phyloP scores from a whole-genome alignment of 2,797 vertebrate species.

The Pelochelys cantorii region DNA sequence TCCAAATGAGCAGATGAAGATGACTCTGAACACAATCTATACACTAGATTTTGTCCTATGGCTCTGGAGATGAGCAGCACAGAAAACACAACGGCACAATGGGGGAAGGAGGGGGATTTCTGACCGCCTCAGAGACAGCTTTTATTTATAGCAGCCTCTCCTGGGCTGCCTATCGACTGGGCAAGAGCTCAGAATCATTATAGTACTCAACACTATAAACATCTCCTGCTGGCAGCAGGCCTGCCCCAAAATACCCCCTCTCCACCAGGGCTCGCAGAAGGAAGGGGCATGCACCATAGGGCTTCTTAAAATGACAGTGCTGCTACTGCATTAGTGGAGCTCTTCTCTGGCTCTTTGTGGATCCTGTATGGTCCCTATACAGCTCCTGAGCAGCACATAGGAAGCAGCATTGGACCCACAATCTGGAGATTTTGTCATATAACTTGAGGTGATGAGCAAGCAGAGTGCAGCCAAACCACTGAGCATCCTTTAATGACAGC shows the following conservation, averaged over 20 bases:
- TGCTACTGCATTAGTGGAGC: background rate
- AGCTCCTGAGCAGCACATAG: background rate
- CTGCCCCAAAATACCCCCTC: background rate
- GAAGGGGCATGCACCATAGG: background rate
- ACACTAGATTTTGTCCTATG: background rate
- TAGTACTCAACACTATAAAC: background rate
- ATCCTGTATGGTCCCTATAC: rapidly evolving
- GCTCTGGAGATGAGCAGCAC: background rate
- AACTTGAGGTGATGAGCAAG: background rate
- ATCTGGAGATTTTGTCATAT: rapidly evolving
- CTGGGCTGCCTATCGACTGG: background rate
- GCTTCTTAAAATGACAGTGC: rapidly evolving
- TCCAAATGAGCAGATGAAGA: background rate
- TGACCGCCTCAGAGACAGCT: background rate
- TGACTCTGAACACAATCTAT: rapidly evolving
- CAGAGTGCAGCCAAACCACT: background rate
- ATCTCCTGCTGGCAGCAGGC: background rate
- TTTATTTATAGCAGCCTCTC: background rate
- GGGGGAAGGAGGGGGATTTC: background rate
- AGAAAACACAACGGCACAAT: background rate
- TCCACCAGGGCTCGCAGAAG: background rate
- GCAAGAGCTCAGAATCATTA: background rate
- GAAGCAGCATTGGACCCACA: background rate
- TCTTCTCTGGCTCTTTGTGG: background rate
- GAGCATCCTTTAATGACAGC: background rate